Percentiles rank a stretch among this genome's conserved stretches.
Evolutionary conservation across 2,113 vertebrate species (phyloP).

Genomic region (Heteronetta atricapilla): DNA sequence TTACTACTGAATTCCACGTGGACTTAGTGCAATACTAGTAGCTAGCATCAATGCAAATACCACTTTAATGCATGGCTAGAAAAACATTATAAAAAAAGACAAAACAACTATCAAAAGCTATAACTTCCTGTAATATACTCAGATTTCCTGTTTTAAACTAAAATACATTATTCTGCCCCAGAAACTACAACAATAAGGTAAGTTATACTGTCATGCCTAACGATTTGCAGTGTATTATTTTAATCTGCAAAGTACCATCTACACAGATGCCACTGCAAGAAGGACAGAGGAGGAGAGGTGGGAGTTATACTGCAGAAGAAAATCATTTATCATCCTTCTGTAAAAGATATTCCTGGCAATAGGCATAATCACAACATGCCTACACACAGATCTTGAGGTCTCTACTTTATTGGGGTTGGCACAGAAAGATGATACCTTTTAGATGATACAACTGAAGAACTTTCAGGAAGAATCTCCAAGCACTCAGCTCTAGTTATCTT

Average conservation of each 20-base stretch:
- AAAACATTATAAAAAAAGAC: neutral
- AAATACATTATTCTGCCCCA: neutral
- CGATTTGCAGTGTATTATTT: neutral
- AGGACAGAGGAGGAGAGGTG: constrained; percentile 16
- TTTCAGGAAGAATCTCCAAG: neutral
- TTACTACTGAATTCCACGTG: neutral
- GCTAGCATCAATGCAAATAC: neutral
- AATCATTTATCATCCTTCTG: neutral
- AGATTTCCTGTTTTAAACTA: neutral
- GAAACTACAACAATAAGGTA: neutral
- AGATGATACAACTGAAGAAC: neutral
- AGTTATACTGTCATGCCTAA: neutral
- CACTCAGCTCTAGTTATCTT: neutral
- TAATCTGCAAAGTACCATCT: neutral
- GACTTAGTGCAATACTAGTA: neutral
- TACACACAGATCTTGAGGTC: neutral
- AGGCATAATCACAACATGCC: neutral
- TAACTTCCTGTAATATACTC: neutral
- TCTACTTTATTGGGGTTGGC: neutral
- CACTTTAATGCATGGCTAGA: neutral
- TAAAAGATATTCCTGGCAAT: constrained; percentile 16
- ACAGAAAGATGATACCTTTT: neutral
- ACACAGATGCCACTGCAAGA: neutral
- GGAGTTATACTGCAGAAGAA: neutral
- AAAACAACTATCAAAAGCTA: neutral